A percentile compares a stretch with the other conserved stretches of the same genome.
phyloP scores from a whole-genome alignment of 2,113 vertebrate genomes.

The Athene cunicularia region DNA sequence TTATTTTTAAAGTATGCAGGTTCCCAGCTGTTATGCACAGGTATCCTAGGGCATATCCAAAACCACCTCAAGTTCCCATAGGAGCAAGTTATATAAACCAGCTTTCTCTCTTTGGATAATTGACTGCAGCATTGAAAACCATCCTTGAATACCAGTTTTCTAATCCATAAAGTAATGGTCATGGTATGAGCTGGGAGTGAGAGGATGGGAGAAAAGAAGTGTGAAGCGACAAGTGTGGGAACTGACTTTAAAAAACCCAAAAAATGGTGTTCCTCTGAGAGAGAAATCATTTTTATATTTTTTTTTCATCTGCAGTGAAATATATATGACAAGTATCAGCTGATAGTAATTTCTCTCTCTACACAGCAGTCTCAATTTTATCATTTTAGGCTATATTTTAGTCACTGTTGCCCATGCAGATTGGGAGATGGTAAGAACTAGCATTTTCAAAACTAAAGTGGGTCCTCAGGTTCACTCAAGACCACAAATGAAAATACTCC shows the following conservation, averaged over 20 bases:
- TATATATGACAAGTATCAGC: neutral
- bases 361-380: neutral
- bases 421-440: neutral
- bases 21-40: conserved; percentile 1
- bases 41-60: conserved; percentile 11
- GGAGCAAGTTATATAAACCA: neutral
- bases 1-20: conserved; percentile 6
- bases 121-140: conserved; percentile 25
- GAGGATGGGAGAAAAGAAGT: neutral
- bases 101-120: neutral
- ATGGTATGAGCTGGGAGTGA: neutral
- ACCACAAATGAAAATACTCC: neutral
- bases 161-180: neutral
- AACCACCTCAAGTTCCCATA: neutral
- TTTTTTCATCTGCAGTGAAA: neutral
- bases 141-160: conserved; percentile 15
- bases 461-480: neutral
- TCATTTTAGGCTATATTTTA: neutral
- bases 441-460: neutral
- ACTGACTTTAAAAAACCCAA: neutral
- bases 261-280: neutral
- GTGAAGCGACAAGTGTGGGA: neutral
- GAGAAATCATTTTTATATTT: neutral
- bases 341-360: neutral
- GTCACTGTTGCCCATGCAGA: neutral